Evolutionary conservation across 1,140 invertebrate genomes (phyloP).

Genomic region (Bacillus rossius): DNA sequence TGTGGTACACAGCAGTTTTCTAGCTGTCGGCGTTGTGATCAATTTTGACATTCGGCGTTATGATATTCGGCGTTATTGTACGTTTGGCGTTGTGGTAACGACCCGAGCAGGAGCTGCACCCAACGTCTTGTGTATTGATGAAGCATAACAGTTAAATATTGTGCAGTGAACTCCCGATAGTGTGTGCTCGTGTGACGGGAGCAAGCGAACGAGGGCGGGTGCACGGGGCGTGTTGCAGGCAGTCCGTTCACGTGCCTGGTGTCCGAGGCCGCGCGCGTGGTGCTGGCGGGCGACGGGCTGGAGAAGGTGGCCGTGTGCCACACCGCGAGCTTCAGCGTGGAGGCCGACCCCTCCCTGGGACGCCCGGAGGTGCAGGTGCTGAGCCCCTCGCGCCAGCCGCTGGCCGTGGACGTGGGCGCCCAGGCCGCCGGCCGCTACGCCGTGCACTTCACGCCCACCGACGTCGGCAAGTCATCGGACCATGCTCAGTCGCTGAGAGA

Average conservation of each 20-base stretch:
- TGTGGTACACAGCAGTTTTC: no score
- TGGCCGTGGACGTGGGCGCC: background rate
- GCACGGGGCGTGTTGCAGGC: conserved; percentile 31
- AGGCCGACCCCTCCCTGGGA: conserved; percentile 61
- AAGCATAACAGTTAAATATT: no score
- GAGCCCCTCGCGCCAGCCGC: conserved; percentile 58
- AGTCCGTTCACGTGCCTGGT: conserved; percentile 70
- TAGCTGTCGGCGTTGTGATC: no score
- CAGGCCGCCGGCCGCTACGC: conserved; percentile 42
- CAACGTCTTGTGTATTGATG: no score
- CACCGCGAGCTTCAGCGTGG: conserved; percentile 77
- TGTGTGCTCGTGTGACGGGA: background rate
- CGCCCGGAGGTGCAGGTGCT: conserved; percentile 72
- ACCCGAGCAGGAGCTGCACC: no score
- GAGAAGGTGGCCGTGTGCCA: conserved; percentile 90
- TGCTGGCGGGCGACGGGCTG: conserved; percentile 67
- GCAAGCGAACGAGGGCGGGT: no score
- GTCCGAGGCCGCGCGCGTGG: conserved; percentile 65
- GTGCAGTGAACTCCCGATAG: no score
- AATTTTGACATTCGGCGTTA: no score
- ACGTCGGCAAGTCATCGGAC: conserved; percentile 76
- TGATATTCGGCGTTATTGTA: no score
- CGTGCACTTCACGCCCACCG: conserved; percentile 78
- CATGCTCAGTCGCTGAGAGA: no score
- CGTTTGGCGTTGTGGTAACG: no score